Evolutionary conservation across 1,140 invertebrate species (phyloP).

Genomic region (Dysdera silvatica): DNA sequence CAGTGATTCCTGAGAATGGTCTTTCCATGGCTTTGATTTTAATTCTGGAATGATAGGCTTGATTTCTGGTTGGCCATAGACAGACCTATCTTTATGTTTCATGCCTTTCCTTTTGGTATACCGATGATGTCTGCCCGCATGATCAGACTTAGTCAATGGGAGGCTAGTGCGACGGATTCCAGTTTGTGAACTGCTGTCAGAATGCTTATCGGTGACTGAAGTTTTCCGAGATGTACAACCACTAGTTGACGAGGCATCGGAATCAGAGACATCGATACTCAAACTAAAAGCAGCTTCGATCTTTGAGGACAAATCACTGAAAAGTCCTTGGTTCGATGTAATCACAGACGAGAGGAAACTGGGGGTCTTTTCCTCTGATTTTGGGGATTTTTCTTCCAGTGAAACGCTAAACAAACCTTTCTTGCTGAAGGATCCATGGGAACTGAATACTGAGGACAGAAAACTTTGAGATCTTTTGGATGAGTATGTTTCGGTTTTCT

Average conservation of each 20-base stretch:
- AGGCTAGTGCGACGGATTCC: slow-evolving; percentile 10
- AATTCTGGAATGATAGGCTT: neutral
- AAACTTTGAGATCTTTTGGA: slow-evolving; percentile 11
- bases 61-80: slow-evolving; percentile 36
- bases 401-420: slow-evolving; percentile 3
- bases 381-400: slow-evolving; percentile 17
- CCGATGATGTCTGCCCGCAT: neutral
- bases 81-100: slow-evolving; percentile 30
- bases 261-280: slow-evolving; percentile 26
- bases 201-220: slow-evolving; percentile 6
- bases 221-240: slow-evolving; percentile 15
- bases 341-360: slow-evolving; percentile 26
- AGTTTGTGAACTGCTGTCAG: slow-evolving; percentile 17
- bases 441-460: slow-evolving; percentile 22
- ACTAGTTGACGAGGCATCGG: slow-evolving; percentile 21
- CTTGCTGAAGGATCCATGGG: slow-evolving; percentile 5
- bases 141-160: slow-evolving; percentile 16
- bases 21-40: slow-evolving; percentile 20
- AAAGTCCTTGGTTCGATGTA: slow-evolving; percentile 17
- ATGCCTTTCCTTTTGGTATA: slow-evolving; percentile 10
- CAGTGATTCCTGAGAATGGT: slow-evolving; percentile 30
- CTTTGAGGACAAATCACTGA: slow-evolving; percentile 26
- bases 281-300: slow-evolving; percentile 28
- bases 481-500: too few species aligned
- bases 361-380: slow-evolving; percentile 14